Percentiles rank a stretch among this genome's conserved stretches.
phyloP scores from a whole-genome alignment of 2,888 invertebrate species.

The Agrotis puta region DNA sequence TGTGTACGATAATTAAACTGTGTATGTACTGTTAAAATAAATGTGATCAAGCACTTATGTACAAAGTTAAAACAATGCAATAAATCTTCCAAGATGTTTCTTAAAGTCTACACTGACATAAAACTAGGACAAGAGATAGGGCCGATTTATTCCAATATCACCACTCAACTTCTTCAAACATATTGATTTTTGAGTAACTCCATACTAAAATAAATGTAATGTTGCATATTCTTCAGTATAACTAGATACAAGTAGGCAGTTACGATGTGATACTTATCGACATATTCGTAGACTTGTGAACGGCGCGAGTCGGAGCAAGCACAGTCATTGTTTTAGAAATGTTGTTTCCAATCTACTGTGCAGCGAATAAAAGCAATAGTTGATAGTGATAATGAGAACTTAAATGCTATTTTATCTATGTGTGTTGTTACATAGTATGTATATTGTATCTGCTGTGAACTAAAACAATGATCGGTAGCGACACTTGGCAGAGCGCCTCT shows the following conservation, averaged over 20 bases:
- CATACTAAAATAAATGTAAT: slow-evolving; percentile 64
- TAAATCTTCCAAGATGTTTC: slow-evolving; percentile 45
- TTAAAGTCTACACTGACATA: slow-evolving; percentile 11
- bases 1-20: slow-evolving; percentile 21
- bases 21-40: slow-evolving; percentile 28
- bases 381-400: slow-evolving; percentile 53
- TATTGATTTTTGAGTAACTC: slow-evolving; percentile 47
- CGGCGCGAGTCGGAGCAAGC: slow-evolving; percentile 58
- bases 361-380: slow-evolving; percentile 62
- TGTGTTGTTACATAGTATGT: slow-evolving; percentile 61
- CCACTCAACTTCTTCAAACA: slow-evolving; percentile 34
- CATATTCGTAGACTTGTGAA: slow-evolving; percentile 71
- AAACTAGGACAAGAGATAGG: slow-evolving; percentile 13
- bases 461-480: slow-evolving; percentile 72
- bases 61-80: slow-evolving; percentile 55
- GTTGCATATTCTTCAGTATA: slow-evolving; percentile 69
- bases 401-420: slow-evolving; percentile 54
- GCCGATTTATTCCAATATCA: slow-evolving; percentile 42
- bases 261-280: slow-evolving; percentile 73
- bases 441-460: slow-evolving; percentile 57
- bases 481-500: slow-evolving; percentile 83
- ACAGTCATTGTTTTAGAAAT: slow-evolving; percentile 61
- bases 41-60: slow-evolving; percentile 51
- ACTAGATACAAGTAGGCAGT: slow-evolving; percentile 72
- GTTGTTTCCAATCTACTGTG: slow-evolving; percentile 46